A percentile compares a stretch with the other conserved stretches of the same genome.
These are phyloP conservation scores for Hyperoplus immaculatus DNA, from an alignment of 2,797 vertebrate species.

Conservation along the genomic window DNA sequence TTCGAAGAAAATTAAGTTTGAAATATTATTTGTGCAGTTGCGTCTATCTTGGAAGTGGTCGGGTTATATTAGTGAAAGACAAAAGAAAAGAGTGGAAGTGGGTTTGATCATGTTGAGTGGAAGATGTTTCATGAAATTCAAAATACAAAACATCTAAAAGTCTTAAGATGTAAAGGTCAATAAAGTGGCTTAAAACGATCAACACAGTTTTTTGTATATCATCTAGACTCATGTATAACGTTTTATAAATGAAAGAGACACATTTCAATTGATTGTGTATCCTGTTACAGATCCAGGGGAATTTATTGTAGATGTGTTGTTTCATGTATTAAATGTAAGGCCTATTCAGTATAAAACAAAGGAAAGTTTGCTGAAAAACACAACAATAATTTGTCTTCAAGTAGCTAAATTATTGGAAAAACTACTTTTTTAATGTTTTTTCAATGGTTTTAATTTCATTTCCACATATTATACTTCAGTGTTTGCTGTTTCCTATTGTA, in stretches of 20 bases:
- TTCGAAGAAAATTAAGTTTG: conserved; percentile 38
- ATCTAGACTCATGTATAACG: conserved; percentile 1
- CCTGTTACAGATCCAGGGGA: not conserved
- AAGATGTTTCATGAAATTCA: not conserved
- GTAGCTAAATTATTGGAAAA: not conserved
- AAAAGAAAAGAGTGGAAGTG: not conserved
- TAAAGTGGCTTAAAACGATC: not conserved
- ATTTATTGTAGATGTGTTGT: not conserved
- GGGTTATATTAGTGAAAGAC: not conserved
- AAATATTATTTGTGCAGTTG: conserved; percentile 26
- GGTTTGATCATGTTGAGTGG: not conserved
- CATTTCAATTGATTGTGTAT: not conserved
- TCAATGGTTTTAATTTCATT: not conserved
- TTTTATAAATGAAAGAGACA: not conserved
- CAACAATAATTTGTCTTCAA: not conserved
- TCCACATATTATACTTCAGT: not conserved
- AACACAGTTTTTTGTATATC: not conserved
- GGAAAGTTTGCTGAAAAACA: not conserved
- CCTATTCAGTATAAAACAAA: conserved; percentile 4
- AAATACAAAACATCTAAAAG: not conserved
- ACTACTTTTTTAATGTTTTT: no score
- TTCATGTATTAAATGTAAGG: not conserved
- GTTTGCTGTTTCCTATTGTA: not conserved
- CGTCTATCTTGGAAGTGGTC: not conserved
- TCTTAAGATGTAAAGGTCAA: not conserved